Evolutionary conservation across 2,888 invertebrate genomes (phyloP), one percentile per base, ranked within the genome.

Genomic region (Rhamnusium bicolor): DNA sequence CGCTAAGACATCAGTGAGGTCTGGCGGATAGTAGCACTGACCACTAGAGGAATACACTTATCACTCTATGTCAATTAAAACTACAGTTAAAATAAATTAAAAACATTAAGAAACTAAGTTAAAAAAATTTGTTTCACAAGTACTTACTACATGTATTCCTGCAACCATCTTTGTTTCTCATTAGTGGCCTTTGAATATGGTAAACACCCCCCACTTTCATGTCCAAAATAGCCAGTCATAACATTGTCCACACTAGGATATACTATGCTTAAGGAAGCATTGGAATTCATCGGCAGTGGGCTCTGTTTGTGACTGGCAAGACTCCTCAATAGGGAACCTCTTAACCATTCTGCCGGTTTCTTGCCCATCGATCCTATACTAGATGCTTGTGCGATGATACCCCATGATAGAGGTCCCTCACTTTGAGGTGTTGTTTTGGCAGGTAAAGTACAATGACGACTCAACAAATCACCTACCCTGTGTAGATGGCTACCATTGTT

Each of bases 211-310:
- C 98, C 97, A 4, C 96, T 97, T 46, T 93, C 89, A 60, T 94
- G 90, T 0, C 95, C 96, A 85, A 98, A 97, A 84, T 96, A 93
- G 75, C 97, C 96, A 2, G 89, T 90, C 47, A 93, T 90, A 0
- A 98, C 98, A 89, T 98, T 96, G n/a, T 94, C 92, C 84, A 92
- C 90, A 60, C 92, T 91, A 0, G 97, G 97, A 86, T 93, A 97
- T 56, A 97, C 89, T 27, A 88, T 46, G 76, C 81, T 87, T 86
- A 93, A 89, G 69, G 91, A 90, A 24, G 92, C 91, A 27, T 88
- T 87, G 0, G 92, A 91, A 78, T 89, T 86, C 66, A 89, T 87
- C 18, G 90, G 89, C 16, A 93, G 79, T 0, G 91, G 90, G 0
- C 91, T 86, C 0, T 90, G 89, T 10, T 89, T 88, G 73, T 91